These are phyloP conservation scores for Cryptosula pallasiana DNA, from an alignment of 2,888 invertebrate species.

Conservation along the genomic window DNA sequence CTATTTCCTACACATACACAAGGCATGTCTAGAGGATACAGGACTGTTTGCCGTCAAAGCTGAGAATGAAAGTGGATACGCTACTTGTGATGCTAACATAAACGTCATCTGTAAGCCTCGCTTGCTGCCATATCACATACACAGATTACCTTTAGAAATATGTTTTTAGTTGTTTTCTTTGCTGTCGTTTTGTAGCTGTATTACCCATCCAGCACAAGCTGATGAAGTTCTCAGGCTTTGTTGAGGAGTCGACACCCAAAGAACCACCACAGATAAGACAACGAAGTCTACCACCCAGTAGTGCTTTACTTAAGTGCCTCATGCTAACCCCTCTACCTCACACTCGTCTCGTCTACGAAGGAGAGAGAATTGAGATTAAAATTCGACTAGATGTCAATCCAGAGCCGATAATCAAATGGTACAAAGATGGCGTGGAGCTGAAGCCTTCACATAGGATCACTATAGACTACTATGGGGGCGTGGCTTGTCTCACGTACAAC, in stretches of 20 bases:
- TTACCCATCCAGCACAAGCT: slow-evolving; percentile 20
- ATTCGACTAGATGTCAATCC: slow-evolving; percentile 37
- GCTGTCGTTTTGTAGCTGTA: slow-evolving; percentile 10
- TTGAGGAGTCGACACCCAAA: slow-evolving; percentile 8
- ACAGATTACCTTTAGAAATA: too few species aligned
- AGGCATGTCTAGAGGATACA: slow-evolving; percentile 56
- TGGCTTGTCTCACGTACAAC: slow-evolving; percentile 22
- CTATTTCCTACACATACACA: slow-evolving; percentile 62
- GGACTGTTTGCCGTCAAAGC: slow-evolving; percentile 51
- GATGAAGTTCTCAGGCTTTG: slow-evolving; percentile 19
- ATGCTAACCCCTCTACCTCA: slow-evolving; percentile 21
- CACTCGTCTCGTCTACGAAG: slow-evolving; percentile 11
- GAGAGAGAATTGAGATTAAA: slow-evolving; percentile 19
- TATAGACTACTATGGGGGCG: slow-evolving; percentile 19
- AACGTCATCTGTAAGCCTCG: slow-evolving; percentile 57
- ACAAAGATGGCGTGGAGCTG: slow-evolving; percentile 54
- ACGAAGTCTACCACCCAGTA: not conserved
- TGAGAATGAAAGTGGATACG: slow-evolving; percentile 48
- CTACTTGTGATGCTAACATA: slow-evolving; percentile 72
- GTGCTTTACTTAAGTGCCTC: slow-evolving; percentile 16
- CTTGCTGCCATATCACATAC: too few species aligned
- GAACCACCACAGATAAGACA: not conserved
- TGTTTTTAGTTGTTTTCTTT: too few species aligned
- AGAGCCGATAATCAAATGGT: slow-evolving; percentile 53
- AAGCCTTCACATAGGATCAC: slow-evolving; percentile 37